These are phyloP conservation scores for Chromis chromis DNA, from an alignment of 2,797 vertebrate species.

Conservation along the genomic window DNA sequence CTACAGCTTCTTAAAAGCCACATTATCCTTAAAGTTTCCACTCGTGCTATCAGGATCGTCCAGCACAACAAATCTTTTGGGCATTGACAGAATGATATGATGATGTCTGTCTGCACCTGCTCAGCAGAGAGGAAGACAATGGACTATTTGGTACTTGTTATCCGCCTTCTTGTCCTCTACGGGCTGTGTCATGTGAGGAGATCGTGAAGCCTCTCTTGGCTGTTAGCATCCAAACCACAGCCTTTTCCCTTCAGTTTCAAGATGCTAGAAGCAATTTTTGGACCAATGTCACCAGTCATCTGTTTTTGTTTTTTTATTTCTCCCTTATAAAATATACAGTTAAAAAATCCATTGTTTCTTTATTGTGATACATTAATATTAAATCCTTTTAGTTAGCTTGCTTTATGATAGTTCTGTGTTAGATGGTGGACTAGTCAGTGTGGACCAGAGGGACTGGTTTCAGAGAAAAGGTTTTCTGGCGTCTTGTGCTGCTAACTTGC, in stretches of 20 bases:
- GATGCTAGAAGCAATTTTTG: slow-evolving; percentile 51
- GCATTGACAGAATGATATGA: background rate
- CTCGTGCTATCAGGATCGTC: slow-evolving; percentile 7
- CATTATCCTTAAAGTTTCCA: slow-evolving; percentile 5
- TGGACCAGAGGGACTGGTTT: slow-evolving; percentile 5
- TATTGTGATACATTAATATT: slow-evolving; percentile 29
- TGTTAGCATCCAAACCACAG: slow-evolving; percentile 49
- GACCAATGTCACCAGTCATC: slow-evolving; percentile 5
- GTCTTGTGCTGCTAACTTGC: slow-evolving; percentile 52
- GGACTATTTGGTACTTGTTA: slow-evolving; percentile 29
- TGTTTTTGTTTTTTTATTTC: background rate
- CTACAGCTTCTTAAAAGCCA: background rate
- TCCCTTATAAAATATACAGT: slow-evolving; percentile 23
- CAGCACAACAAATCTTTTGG: slow-evolving; percentile 4
- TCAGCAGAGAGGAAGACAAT: slow-evolving; percentile 15
- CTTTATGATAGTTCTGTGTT: slow-evolving; percentile 9
- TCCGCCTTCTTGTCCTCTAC: background rate
- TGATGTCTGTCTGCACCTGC: slow-evolving; percentile 31
- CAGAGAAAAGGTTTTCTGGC: slow-evolving; percentile 40
- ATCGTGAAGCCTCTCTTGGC: slow-evolving; percentile 27
- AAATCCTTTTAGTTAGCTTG: slow-evolving; percentile 12
- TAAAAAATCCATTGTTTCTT: slow-evolving; percentile 5
- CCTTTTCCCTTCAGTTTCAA: slow-evolving; percentile 17
- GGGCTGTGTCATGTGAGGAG: slow-evolving; percentile 34
- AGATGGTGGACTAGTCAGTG: background rate